These are phyloP conservation scores for Mercenaria mercenaria DNA, from an alignment of 1,140 invertebrate species.

Conservation along the genomic window DNA sequence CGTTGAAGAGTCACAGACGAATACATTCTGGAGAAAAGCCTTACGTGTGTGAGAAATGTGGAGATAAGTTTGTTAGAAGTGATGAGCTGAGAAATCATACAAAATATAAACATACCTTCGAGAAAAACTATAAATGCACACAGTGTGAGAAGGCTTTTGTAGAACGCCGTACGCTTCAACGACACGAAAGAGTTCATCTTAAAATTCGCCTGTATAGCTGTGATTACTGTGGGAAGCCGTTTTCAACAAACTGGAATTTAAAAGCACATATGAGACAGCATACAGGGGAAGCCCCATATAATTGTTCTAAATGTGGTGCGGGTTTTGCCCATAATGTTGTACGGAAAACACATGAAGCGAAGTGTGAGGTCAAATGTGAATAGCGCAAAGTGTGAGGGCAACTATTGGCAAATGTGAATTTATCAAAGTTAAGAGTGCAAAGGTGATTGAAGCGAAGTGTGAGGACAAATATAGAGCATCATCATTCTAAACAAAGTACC, in stretches of 20 bases:
- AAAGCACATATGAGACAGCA: conserved; percentile 22
- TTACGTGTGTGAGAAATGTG: conserved; percentile 22
- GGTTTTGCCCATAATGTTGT: conserved; percentile 42
- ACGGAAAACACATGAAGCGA: conserved; percentile 18
- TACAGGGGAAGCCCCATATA: conserved; percentile 28
- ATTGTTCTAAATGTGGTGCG: not conserved
- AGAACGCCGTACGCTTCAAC: not conserved
- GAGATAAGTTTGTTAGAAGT: not conserved
- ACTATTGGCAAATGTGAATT: too few species aligned
- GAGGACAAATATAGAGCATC: too few species aligned
- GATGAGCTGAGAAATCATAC: not conserved
- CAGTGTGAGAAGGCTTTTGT: conserved; percentile 26
- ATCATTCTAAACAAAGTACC: too few species aligned
- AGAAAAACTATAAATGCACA: not conserved
- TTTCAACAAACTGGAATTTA: conserved; percentile 23
- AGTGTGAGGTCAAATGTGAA: too few species aligned
- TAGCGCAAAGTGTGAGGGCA: too few species aligned
- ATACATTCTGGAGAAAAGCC: not conserved
- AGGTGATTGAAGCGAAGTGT: too few species aligned
- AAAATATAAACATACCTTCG: not conserved
- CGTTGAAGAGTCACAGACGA: not conserved
- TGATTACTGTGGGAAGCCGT: conserved; percentile 1
- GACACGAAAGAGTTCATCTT: conserved; percentile 14
- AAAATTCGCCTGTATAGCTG: not conserved
- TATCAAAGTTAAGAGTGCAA: too few species aligned